Conservation (phyloP, 2,888 invertebrate genomes). For the Trichogramma evanescens region DNA sequence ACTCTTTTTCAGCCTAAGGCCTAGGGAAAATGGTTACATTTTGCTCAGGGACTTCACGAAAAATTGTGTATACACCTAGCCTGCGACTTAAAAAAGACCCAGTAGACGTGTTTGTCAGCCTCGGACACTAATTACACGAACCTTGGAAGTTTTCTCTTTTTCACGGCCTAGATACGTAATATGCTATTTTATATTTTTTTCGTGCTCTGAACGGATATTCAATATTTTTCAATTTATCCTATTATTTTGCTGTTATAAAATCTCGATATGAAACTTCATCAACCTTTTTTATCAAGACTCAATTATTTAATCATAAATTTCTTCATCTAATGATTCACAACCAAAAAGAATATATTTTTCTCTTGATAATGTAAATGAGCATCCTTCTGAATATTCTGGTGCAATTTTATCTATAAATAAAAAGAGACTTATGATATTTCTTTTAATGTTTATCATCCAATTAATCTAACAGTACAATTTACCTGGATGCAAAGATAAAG, state of each 20-base stretch:
- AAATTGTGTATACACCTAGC: too few species aligned
- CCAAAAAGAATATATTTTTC: constrained; percentile 47
- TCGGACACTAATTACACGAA: too few species aligned
- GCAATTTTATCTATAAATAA: constrained; percentile 40
- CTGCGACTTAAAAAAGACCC: too few species aligned
- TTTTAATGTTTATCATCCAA: neutral
- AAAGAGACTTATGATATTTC: neutral
- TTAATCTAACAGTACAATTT: constrained; percentile 10
- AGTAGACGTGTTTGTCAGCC: too few species aligned
- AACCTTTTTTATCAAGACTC: neutral
- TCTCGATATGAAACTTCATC: neutral
- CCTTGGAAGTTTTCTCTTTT: too few species aligned
- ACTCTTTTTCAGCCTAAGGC: neutral
- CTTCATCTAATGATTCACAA: constrained; percentile 41
- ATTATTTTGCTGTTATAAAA: neutral
- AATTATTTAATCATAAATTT: neutral
- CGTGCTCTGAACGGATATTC: neutral
- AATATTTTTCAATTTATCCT: neutral
- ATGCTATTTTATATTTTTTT: too few species aligned
- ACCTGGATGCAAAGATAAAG: constrained; percentile 44
- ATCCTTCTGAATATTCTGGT: constrained; percentile 42
- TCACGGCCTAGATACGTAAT: too few species aligned
- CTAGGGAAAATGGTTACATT: too few species aligned
- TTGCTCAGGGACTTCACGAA: too few species aligned
- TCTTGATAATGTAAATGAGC: constrained; percentile 46